These are phyloP conservation scores for Tetanocera ferruginea DNA, from an alignment of 2,888 invertebrate species.

Conservation along the genomic window DNA sequence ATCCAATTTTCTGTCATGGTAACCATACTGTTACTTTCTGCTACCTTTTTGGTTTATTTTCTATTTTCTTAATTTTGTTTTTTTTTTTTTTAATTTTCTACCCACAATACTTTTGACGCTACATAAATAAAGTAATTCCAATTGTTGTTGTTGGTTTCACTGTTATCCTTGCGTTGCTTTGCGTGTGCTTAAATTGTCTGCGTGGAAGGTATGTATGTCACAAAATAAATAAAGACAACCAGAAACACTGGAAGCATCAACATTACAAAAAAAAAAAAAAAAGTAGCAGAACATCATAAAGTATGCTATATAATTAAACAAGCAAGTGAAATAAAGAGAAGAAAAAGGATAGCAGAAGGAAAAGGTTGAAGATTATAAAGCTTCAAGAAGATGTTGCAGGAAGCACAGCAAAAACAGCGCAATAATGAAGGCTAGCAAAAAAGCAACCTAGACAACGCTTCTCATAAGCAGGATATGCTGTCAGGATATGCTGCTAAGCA, in stretches of 20 bases:
- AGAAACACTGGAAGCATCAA: neutral
- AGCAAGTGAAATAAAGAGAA: neutral
- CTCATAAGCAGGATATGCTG: neutral
- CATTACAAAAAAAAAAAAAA: neutral
- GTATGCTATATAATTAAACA: neutral
- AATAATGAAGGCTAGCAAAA: too few relatives aligned
- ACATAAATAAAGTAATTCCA: constrained; percentile 16
- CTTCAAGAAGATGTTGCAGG: too few relatives aligned
- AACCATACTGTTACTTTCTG: neutral
- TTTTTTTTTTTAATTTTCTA: neutral
- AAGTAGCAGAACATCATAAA: neutral
- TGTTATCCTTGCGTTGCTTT: neutral
- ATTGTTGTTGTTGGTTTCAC: neutral
- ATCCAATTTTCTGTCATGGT: constrained; percentile 7
- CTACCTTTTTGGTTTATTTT: neutral
- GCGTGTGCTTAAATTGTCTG: constrained; percentile 19
- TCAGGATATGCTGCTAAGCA: constrained; percentile 1
- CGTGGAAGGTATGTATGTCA: neutral
- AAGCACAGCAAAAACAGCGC: too few relatives aligned
- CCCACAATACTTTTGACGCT: constrained; percentile 8
- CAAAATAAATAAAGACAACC: neutral
- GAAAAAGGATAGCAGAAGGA: neutral
- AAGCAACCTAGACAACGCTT: neutral
- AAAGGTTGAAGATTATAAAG: neutral
- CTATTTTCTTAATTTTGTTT: neutral